A percentile compares a stretch with the other conserved stretches of the same genome.
These are phyloP conservation scores for Habropoda laboriosa DNA, from an alignment of 1,140 invertebrate species.

Conservation along the genomic window DNA sequence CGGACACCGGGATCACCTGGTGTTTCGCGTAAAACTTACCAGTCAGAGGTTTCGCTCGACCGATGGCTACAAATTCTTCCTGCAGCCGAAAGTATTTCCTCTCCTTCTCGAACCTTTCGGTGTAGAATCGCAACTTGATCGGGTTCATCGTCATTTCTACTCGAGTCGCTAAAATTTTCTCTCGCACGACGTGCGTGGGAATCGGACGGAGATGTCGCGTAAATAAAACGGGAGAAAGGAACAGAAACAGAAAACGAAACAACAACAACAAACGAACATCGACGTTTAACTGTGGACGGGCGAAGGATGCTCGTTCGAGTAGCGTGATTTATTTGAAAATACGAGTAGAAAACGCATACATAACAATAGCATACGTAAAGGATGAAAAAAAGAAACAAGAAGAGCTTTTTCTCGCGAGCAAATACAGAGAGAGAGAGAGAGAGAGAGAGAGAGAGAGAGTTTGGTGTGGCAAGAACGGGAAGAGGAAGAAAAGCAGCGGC, in stretches of 20 bases:
- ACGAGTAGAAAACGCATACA: slow-evolving; percentile 80
- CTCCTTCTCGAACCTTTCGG: slow-evolving; percentile 71
- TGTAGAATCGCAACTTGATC: slow-evolving; percentile 66
- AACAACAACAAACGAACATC: slow-evolving; percentile 10
- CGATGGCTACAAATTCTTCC: slow-evolving; percentile 64
- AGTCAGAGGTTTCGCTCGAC: slow-evolving; percentile 63
- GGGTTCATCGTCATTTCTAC: slow-evolving; percentile 56
- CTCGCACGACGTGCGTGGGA: background rate
- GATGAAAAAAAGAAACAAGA: too few species aligned
- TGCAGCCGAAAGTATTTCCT: slow-evolving; percentile 58
- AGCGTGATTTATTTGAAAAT: slow-evolving; percentile 79
- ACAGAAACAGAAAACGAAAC: too few species aligned
- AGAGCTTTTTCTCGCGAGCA: too few species aligned
- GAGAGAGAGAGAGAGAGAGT: too few species aligned
- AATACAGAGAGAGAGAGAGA: too few species aligned
- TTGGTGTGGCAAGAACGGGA: too few species aligned
- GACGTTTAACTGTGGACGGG: background rate
- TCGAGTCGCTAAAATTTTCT: background rate
- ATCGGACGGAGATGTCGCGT: background rate
- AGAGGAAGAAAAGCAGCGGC: too few species aligned
- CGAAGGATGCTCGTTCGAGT: slow-evolving; percentile 33
- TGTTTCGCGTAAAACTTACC: slow-evolving; percentile 76
- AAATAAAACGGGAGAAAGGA: too few species aligned
- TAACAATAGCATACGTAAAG: too few species aligned
- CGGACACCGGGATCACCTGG: slow-evolving; percentile 52